Evolutionary conservation across 2,888 invertebrate species (phyloP), one percentile per base, ranked within the genome.

Genomic region (Coenonympha arcania): DNA sequence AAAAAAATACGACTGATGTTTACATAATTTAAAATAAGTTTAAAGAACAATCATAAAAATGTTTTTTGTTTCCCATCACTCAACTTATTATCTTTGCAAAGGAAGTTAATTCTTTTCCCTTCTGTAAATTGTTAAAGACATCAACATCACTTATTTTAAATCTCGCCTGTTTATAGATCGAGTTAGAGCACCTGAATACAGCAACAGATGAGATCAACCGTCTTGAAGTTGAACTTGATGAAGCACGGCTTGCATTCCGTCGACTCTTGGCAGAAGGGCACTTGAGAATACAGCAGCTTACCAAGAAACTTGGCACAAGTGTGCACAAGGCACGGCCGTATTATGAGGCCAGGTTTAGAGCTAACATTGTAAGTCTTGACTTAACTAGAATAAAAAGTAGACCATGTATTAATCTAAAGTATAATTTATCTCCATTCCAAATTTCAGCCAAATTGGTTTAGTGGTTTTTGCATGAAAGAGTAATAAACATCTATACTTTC

Each of bases 131-230:
- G 8, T 4, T 3, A 8, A 9, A 9, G n/a, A 26, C n/a, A 26
- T 9, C 1, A 13, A 15, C 4, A 1, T 4, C 2, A 6, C 3
- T 13, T 13, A 15, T 8, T 15, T 31, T 2, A 15, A 15, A 15
- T 8, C 3, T 33, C 15, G 15, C 8, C 6, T 1, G 1, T 16
- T 6, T 13, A 15, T 42, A 63, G 63, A 90, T 94, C 68, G 96
- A 96, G 82, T 85, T 96, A 71, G 96, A 96, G 73, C 91, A 93
- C 68, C 87, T 96, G 54, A 96, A 96, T 76, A 92, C 93, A 65
- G 93, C 95, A 19, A 96, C 96, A 46, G 95, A 96, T 87, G 95
- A 95, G 77, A 96, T 96, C 66, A 96, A 96, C 80, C 91, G 92
- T 65, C 88, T 95, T 56, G 96, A 96, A 85, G 92, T 95, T 58